Base-by-base conservation (phyloP, 2,888 invertebrate species). In the Bembecia ichneumoniformis region DNA sequence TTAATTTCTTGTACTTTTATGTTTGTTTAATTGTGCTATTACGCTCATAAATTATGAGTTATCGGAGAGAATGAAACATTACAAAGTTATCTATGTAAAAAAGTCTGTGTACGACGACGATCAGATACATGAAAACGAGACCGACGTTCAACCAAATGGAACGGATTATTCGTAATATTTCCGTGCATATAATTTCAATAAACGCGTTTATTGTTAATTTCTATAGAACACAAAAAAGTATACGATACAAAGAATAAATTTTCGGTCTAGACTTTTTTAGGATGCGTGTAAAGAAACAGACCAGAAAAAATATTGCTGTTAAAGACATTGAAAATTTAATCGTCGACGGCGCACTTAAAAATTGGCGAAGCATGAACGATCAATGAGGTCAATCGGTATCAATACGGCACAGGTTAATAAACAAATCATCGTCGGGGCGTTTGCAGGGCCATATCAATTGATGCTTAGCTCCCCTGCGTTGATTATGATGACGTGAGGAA, bases 381-480 rank as follows among this genome's bases (percentile, higher is more conserved):
- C 65, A 67, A 77, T 76, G 64, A 74, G 81, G 80, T 80, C 81
- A 80, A 78, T 63, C 74, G 63, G 68, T 66, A 78, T 77, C 76
- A 71, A 76, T 76, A 71, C 59, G 60, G 58, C 59, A 62, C 72
- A 80, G 83, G 83, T 83, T 82, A 83, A 84, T 77, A 74, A 82
- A 71, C 80, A 84, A 82, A 84, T 81, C 77, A 75, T 70, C 72
- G 63, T 68, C 58, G 71, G 76, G 68, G 66, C 71, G 66, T 54
- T 58, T 64, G 65, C 80, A 79, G 65, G 86, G 87, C 69, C 83
- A 73, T 77, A 79, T 82, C 82, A 84, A 84, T 86, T 80, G 69
- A 62, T 59, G 57, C 52, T 49, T 52, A 49, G 63, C 60, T 56
- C 59, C 58, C 55, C 53, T 52, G 36, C 11, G n/a, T 28, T 44